Evolutionary conservation across 2,797 vertebrate species (phyloP), one percentile per base, ranked within the genome.

Genomic region (Liparis tanakae): DNA sequence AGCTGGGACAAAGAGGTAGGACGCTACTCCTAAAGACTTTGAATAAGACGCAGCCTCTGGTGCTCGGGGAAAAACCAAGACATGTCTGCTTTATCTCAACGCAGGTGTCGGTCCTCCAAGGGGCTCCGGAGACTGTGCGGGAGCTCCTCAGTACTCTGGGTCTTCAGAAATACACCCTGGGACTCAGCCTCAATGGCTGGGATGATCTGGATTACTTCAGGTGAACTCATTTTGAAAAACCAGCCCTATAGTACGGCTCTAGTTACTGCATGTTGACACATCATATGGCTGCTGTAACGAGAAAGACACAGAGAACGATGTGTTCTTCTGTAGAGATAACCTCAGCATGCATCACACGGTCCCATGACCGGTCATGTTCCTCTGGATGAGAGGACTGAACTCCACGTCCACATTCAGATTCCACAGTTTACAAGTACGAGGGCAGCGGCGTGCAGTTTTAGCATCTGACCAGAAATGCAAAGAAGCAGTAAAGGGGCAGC

Each of bases 151-250:
- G 88, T 64, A 80, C 79, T 56, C 82, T 96, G 55, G 95, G 95
- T 34, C 92, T 96, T 70, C 95, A 95, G 78, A 93, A 91, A 50
- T 96, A 96, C 88, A 93, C 92, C 2, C 76, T 93, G 59, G 94
- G 92, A 65, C 94, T 96, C 59, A 94, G 92, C 72, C 92, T 94
- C 6, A 95, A 91, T 64, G 95, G 95, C 70, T 96, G 95, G 95
- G 93, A 95, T 80, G 94, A 96, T 86, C 87, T 95, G 80, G 93
- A 95, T 87, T 95, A 94, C 75, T 95, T 95, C 87, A 94, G 94
- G 95, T 96, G 83, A 86, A 74, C 46, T 44, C 5, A 37, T 59
- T 77, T 43, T 10, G 37, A 37, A 22, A 62, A n/a, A 54, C 6
- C 20, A 37, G 33, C 22, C 0, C 3, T 14, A 36, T 1, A 56